Base-by-base conservation (phyloP, 2,888 invertebrate species). In the Phyllotreta striolata region DNA sequence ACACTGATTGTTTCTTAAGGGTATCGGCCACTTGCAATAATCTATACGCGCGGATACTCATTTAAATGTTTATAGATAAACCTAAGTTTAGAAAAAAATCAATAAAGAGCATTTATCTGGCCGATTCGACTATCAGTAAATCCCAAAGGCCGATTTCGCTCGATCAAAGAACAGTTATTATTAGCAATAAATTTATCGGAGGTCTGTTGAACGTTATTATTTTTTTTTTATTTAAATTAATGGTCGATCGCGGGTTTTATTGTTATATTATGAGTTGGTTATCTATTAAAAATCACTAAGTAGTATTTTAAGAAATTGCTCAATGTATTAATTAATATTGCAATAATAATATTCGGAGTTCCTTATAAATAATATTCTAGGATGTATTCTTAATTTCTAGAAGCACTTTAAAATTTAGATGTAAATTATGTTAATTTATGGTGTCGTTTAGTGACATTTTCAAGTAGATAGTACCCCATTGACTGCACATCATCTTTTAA, bases 1-100 rank as follows among this genome's bases (percentile, higher is more conserved):
- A 62, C 49, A 49, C 59, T 58, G 63, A 65, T 66, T 66, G 65
- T 66, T 66, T 66, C 63, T 69, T 58, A 62, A 63, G 61, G 66
- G 54, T 60, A 66, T 65, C 66, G 56, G 64, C 63, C 47, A 62
- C 55, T 66, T 43, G 38, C 57, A 41, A 55, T 66, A 34, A 51
- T 61, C 64, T 8, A 52, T 37, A 37, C 13, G 52, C 35, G 37
- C 34, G 6, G 9, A 41, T 51, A 51, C 14, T 38, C 38, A 52
- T 52, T 12, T 52, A 52, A 52, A 52, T 52, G 52, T 38, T 5
- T 52, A 59, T 59, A 35, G 38, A 59, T 47, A 46, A 49, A 13
- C n/a, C 37, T 7, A 24, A 47, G 38, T 41, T n/a, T n/a, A n/a
- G n/a, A 58, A 59, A 59, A 52, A 52, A 52, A 38, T 12, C 38